Base-by-base conservation (phyloP, 2,797 vertebrate genomes). In the Lerista edwardsae region DNA sequence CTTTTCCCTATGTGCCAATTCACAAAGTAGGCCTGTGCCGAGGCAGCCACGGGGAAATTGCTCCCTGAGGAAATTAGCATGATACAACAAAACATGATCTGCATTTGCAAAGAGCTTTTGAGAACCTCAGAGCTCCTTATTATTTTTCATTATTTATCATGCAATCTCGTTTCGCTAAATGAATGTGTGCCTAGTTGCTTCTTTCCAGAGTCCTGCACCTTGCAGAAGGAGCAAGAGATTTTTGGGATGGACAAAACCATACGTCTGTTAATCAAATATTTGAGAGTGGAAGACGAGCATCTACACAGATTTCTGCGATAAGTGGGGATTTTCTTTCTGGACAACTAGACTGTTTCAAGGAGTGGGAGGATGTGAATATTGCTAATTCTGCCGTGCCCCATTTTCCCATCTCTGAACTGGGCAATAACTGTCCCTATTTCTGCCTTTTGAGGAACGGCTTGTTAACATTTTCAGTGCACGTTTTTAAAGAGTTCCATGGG, bases 61-160 rank as follows among this genome's bases (percentile, higher is more conserved):
- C 74, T 86, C 84, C 74, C 84, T 55, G 27, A 77, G 57, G 84
- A 86, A 86, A 82, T 82, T 69, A 82, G 79, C 74, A 86, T 86
- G 79, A 82, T 51, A 71, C 79, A 86, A 81, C 84, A 86, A 75
- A 86, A 82, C 84, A 86, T 59, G 74, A 59, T 77, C 57, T 77
- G 74, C 79, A 77, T 81, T 72, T 81, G 59, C 34, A 84, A 84
- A 84, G 74, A 65, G 82, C 73, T 72, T 76, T 77, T 51, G 68
- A 65, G 79, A 55, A 65, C 47, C 75, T 81, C 61, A 47, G 17
- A 80, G 59, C 65, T 44, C 44, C 59, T 69, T 77, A 73, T 84
- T 59, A 77, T 51, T 75, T 87, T 76, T 77, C 65, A 77, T 71
- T 84, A 76, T 72, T 75, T 44, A 81, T 77, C 47, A 77, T 47